Evolutionary conservation across 2,797 vertebrate species (phyloP).

Genomic region (Iguana delicatissima): DNA sequence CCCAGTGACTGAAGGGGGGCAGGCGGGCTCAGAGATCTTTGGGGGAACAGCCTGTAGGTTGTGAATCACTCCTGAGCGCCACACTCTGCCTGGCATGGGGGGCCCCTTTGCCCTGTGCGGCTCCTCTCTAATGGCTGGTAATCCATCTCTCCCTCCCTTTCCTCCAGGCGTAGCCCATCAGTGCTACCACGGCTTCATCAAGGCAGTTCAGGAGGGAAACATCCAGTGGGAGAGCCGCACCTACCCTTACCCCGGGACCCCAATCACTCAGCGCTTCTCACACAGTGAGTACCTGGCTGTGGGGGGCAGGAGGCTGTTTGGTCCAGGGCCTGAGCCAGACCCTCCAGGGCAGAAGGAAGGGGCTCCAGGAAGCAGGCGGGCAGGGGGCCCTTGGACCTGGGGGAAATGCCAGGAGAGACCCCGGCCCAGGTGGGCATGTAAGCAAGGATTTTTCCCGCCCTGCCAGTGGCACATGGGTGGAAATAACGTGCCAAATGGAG

Average conservation of each 20-base stretch:
- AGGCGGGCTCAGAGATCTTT: neutral
- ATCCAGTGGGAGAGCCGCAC: conserved; percentile 99
- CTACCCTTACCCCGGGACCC: conserved; percentile 99
- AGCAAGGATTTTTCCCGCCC: no score
- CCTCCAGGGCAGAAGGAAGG: no score
- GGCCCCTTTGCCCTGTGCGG: neutral
- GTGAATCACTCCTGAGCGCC: no score
- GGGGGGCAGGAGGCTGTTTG: neutral
- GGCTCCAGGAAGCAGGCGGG: no score
- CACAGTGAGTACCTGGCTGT: conserved; percentile 85
- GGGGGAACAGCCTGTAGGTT: no score
- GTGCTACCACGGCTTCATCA: conserved; percentile 98
- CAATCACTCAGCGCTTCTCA: conserved; percentile 98
- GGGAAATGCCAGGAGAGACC: neutral
- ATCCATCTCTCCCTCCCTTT: neutral
- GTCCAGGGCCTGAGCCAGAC: no score
- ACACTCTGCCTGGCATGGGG: neutral
- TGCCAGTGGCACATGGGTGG: no score
- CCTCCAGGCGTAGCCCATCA: conserved; percentile 94
- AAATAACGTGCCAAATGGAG: no score
- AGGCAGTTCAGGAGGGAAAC: conserved; percentile 96
- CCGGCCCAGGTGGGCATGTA: no score
- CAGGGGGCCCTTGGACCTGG: no score
- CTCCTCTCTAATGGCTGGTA: neutral
- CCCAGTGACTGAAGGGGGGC: no score